Conservation (phyloP, 1,140 invertebrate species). For the Diachasma alloeum region DNA sequence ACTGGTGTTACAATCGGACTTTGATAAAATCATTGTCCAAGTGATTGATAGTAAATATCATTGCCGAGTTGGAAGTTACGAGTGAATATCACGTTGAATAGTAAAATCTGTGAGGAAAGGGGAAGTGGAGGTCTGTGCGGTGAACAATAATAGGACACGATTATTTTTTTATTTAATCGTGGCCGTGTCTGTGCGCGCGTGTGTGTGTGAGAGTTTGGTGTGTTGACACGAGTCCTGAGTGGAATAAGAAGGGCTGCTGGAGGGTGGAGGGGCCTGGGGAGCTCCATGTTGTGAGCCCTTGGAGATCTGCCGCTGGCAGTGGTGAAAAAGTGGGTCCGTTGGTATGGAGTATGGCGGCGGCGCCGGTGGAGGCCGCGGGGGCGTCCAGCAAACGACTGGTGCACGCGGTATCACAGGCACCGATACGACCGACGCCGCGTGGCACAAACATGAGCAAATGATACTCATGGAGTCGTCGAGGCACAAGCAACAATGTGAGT, state of each 20-base stretch:
- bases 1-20: conserved; percentile 8
- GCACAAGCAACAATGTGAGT: conserved; percentile 62
- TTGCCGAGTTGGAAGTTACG: neutral
- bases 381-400: conserved; percentile 53
- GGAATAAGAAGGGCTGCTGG: neutral
- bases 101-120: neutral
- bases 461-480: conserved; percentile 61
- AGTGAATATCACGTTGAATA: neutral
- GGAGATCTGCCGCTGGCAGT: conserved; percentile 52
- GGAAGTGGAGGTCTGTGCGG: neutral
- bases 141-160: neutral
- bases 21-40: neutral
- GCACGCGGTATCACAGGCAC: conserved; percentile 55
- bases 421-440: conserved; percentile 62
- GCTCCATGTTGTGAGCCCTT: conserved; percentile 52
- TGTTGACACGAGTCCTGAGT: neutral
- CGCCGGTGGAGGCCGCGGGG: conserved; percentile 55
- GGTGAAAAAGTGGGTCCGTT: conserved; percentile 50
- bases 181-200: neutral
- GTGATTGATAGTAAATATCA: neutral
- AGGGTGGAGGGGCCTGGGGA: conserved; percentile 30
- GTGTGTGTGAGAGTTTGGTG: neutral
- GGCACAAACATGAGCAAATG: conserved; percentile 65
- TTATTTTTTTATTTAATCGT: neutral
- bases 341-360: conserved; percentile 60